Evolutionary conservation across 1,140 invertebrate species (phyloP), one percentile per base, ranked within the genome.

Genomic region (Scaptomyza hsui): DNA sequence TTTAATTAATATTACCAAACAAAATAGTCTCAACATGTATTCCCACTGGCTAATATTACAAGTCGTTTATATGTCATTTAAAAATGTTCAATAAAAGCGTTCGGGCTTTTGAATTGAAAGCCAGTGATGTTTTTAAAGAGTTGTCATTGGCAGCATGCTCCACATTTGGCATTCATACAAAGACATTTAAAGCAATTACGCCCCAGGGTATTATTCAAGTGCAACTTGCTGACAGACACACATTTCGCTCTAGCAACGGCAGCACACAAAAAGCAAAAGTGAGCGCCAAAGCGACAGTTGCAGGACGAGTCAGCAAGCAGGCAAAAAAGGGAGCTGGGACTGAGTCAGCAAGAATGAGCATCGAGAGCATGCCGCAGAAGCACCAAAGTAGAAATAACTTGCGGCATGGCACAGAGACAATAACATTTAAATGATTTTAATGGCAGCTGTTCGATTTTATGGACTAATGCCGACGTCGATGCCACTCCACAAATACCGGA

Each of bases 361-460:
- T 59, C 29, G 48, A 57, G 60, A 57, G 60, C 72, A 76, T 67
- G 81, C 81, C 81, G 70, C 82, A 86, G 70, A 67, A 85, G 77
- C 73, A 86, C 82, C 82, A 88, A 68, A 69, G 82, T 79, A 75
- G 82, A 86, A 80, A 75, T 77, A 81, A 81, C 82, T 77, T 75
- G 72, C 45, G 61, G 77, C 65, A 57, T 65, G 62, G 41, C 69
- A 68, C 62, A 76, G 72, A 88, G 82, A 88, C 82, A 88, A 88
- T 88, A 88, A 88, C 82, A 88, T 88, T 88, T 88, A 88, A 88
- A 88, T 88, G 82, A 88, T 88, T 88, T 88, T 88, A 88, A 88
- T 88, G 82, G 82, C 82, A 88, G 82, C 78, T 88, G 82, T 88
- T 88, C 82, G 83, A 88, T 88, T 88, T 88, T 88, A 88, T 88